Percentiles rank a stretch among this genome's conserved stretches.
These are phyloP conservation scores for Podarcis siculus DNA, from an alignment of 2,797 vertebrate species.

Conservation along the genomic window DNA sequence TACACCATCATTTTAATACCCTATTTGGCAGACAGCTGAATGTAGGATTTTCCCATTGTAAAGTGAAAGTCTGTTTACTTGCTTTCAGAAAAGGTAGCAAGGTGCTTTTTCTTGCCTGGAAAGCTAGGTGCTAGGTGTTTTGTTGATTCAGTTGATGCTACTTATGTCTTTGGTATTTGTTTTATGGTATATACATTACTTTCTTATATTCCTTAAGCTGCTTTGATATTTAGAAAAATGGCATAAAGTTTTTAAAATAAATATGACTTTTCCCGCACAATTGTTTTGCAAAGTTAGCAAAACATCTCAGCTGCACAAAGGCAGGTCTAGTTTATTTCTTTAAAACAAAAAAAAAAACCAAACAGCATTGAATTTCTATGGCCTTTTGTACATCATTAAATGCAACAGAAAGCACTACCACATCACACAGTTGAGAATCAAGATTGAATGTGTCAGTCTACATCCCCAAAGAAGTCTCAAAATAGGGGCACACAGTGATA, in stretches of 20 bases:
- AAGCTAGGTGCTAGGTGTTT: neutral
- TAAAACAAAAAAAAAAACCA: neutral
- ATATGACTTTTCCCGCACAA: neutral
- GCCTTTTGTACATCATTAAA: conserved; percentile 1
- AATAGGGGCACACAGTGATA: neutral
- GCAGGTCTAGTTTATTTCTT: neutral
- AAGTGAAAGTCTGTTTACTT: neutral
- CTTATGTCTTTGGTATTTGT: neutral
- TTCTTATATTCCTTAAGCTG: neutral
- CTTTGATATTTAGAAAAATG: neutral
- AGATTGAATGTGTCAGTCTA: neutral
- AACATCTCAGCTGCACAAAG: neutral
- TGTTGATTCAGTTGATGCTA: neutral
- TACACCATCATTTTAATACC: neutral
- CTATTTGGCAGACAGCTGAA: neutral
- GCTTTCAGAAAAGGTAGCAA: neutral
- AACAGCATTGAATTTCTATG: neutral
- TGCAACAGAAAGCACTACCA: neutral
- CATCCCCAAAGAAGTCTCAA: neutral
- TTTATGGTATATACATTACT: neutral
- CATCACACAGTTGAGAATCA: fast-evolving
- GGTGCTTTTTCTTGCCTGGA: neutral
- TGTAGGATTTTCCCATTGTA: neutral
- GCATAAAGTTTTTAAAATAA: neutral
- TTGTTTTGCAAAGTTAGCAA: neutral